Evolutionary conservation across 2,797 vertebrate species (phyloP), one percentile per base, ranked within the genome.

Genomic region (Anguilla anguilla): DNA sequence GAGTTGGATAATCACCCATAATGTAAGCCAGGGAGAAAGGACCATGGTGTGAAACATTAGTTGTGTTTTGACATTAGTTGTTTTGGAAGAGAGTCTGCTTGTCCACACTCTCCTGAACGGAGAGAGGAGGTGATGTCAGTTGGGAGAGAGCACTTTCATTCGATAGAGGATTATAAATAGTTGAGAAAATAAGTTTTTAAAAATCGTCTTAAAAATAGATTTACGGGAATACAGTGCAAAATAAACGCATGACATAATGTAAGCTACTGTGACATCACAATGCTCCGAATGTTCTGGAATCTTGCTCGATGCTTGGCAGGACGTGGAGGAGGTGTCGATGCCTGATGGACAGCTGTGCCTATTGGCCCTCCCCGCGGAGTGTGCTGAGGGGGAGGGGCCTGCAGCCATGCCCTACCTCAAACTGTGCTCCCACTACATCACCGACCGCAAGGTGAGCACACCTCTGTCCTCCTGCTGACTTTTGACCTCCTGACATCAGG

Each of bases 291-390:
- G 10, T 35, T 43, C 6, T 84, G 28, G 86, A 31, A 79, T 55
- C 9, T 88, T 49, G n/a, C 59, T 84, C 28, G 4, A 6, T 0
- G 22, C 1, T 69, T 90, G 67, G 85, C 91, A 97, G 96, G 96
- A 97, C 86, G 96, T 97, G 91, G 96, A 97, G 93, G 94, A 95
- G 2, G 95, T 96, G 67, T 92, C 96, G 0, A 93, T 97, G 95
- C 96, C 96, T 86, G 96, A 96, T 13, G 96, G 96, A 90, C 96
- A 96, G 92, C 95, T 96, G 87, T 97, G 96, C 90, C 91, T 97
- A 15, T 74, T 97, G 94, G 94, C 96, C 90, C 95, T 96, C 11
- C 96, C 96, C 0, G 93, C 94, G 0, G 96, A 96, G 91, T 96
- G 95, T 86, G 96, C 94, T 25, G 90, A 94, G 86, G 96, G 94